phyloP scores from a whole-genome alignment of 2,888 invertebrate genomes.

The Spilarctia lutea region DNA sequence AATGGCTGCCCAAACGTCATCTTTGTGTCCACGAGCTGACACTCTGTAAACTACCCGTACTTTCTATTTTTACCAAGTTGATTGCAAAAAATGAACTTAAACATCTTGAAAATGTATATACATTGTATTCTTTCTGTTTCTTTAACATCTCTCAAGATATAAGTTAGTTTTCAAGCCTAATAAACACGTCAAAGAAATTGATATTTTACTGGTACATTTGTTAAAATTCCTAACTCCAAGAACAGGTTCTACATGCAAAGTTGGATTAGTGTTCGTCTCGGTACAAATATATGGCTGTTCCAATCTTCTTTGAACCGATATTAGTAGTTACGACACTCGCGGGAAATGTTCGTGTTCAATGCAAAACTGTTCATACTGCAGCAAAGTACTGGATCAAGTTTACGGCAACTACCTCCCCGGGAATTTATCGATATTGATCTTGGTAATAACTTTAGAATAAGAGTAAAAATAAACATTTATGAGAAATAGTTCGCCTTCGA shows the following conservation, averaged over 20 bases:
- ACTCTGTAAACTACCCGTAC: background rate
- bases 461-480: too few relatives aligned
- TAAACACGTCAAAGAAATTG: too few relatives aligned
- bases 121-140: too few relatives aligned
- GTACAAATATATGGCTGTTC: background rate
- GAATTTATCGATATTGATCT: background rate
- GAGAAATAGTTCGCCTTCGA: too few relatives aligned
- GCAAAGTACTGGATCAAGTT: background rate
- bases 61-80: background rate
- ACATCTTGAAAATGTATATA: too few relatives aligned
- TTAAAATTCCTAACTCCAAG: too few relatives aligned
- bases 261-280: background rate
- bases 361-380: background rate
- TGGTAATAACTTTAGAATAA: background rate
- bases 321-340: background rate
- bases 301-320: background rate
- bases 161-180: too few relatives aligned
- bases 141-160: too few relatives aligned
- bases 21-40: background rate
- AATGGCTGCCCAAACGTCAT: background rate
- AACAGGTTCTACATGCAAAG: background rate
- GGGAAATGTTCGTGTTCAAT: conserved; percentile 12
- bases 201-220: too few relatives aligned
- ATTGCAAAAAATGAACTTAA: background rate
- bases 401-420: background rate